These are phyloP conservation scores for Tychaedon coryphoeus DNA, from an alignment of 2,113 vertebrate genomes.

Conservation along the genomic window DNA sequence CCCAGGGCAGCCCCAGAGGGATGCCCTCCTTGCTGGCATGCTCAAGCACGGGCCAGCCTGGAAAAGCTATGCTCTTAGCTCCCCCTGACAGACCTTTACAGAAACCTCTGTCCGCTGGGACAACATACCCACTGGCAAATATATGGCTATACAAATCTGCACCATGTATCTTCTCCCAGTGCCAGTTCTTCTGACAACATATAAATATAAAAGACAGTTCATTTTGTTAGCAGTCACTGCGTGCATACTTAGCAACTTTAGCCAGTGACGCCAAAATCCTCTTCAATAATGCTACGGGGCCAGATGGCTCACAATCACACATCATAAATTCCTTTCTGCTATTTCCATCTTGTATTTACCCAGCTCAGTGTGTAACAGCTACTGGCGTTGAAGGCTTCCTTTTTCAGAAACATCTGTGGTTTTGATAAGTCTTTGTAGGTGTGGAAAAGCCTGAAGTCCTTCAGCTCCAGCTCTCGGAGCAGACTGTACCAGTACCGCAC, in stretches of 20 bases:
- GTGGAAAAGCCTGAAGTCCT: conserved; percentile 88
- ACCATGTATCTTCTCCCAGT: not conserved
- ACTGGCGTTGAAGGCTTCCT: conserved; percentile 87
- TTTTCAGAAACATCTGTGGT: conserved; percentile 87
- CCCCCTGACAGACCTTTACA: not conserved
- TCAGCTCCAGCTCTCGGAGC: conserved; percentile 86
- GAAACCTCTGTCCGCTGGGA: not conserved
- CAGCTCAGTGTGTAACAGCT: conserved; percentile 89
- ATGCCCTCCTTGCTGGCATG: fast-evolving
- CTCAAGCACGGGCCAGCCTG: not conserved
- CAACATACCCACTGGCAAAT: not conserved
- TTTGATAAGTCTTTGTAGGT: conserved; percentile 82
- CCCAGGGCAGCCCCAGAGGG: not conserved
- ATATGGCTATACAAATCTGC: not conserved
- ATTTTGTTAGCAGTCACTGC: not conserved
- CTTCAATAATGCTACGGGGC: not conserved
- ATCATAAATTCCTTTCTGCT: conserved; percentile 17
- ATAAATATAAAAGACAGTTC: not conserved
- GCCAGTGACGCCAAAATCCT: not conserved
- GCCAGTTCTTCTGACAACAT: not conserved
- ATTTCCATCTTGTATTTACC: conserved; percentile 88
- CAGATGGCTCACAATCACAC: not conserved
- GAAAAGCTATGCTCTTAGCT: fast-evolving
- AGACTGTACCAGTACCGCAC: conserved; percentile 96
- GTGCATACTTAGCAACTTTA: not conserved